Evolutionary conservation across 35 echinoderm and acorn worm species (phyloP), one percentile per base, ranked within the genome.

Genomic region (Ophioderma brevispina): DNA sequence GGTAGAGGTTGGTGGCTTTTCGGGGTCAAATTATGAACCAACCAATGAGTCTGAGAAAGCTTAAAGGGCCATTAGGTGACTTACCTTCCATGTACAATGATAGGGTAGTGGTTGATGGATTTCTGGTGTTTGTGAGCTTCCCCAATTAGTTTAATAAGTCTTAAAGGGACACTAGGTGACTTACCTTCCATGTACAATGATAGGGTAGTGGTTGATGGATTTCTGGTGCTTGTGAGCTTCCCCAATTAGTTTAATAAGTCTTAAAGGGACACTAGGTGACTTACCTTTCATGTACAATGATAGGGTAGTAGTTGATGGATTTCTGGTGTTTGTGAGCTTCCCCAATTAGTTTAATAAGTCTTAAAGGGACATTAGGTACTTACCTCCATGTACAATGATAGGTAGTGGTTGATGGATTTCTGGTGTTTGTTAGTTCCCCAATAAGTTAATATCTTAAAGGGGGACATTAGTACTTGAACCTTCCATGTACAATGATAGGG

Each of bases 81-180:
- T 70, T 70, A 70, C 59, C 59, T 70, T 70, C 59, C 59, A 59
- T 91, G 90, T 36, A 52, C n/a, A 30, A 98, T 55, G 80, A 98
- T 94, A 25, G n/a, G n/a, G n/a, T 38, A 80, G 42, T 36, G 64
- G 31, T 52, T 88, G 2, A 86, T 40, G 0, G 33, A 40, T 77
- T 84, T 75, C 70, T 98, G 96, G 55, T 98, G 77, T 11, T 92
- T n/a, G n/a, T n/a, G n/a, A n/a, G n/a, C n/a, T n/a, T n/a, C n/a
- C n/a, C n/a, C n/a, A n/a, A n/a, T n/a, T n/a, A n/a, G n/a, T n/a
- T n/a, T n/a, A n/a, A n/a, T n/a, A n/a, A n/a, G n/a, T n/a, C n/a
- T n/a, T n/a, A n/a, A n/a, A n/a, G n/a, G n/a, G n/a, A n/a, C n/a
- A n/a, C n/a, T n/a, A n/a, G n/a, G n/a, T n/a, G n/a, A n/a, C n/a